A percentile compares a stretch with the other conserved stretches of the same genome.
Conservation (phyloP, 1,140 invertebrate species). For the Zophobas morio region DNA sequence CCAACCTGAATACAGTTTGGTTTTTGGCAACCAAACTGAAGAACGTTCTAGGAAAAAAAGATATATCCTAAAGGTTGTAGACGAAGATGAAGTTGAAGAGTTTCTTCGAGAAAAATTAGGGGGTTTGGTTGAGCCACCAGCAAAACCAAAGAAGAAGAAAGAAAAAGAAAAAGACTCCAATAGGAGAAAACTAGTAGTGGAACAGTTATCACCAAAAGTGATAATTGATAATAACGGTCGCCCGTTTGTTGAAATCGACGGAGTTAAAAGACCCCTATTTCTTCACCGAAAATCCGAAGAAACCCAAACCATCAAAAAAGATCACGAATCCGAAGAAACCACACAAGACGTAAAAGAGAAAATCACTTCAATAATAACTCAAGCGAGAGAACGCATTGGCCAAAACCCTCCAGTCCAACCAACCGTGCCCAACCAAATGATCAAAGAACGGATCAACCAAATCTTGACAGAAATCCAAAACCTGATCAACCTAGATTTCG, state of each 20-base stretch:
- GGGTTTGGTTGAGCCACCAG: constrained; percentile 49
- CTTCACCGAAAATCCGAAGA: constrained; percentile 40
- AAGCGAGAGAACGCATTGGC: constrained; percentile 16
- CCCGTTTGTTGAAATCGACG: constrained; percentile 61
- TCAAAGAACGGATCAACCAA: constrained; percentile 58
- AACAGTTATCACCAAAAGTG: constrained; percentile 57
- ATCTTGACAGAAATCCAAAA: constrained; percentile 57
- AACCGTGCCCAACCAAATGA: constrained; percentile 51
- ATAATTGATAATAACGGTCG: constrained; percentile 61
- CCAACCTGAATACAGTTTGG: constrained; percentile 29
- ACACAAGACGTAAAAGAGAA: constrained; percentile 29
- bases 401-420: background rate
- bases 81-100: constrained; percentile 43
- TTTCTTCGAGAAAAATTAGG: constrained; percentile 42
- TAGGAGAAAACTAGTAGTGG: constrained; percentile 52
- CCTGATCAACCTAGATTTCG: constrained; percentile 57
- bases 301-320: constrained; percentile 15
- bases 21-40: constrained; percentile 9
- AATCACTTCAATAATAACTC: constrained; percentile 16
- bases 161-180: background rate
- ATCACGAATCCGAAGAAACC: constrained; percentile 10
- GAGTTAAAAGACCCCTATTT: constrained; percentile 57
- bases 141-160: constrained; percentile 43
- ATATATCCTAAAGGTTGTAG: constrained; percentile 40
- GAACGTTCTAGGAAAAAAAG: constrained; percentile 11